These are phyloP conservation scores for Drosophila nigrodunni DNA, from an alignment of 1,140 invertebrate genomes.

Conservation along the genomic window DNA sequence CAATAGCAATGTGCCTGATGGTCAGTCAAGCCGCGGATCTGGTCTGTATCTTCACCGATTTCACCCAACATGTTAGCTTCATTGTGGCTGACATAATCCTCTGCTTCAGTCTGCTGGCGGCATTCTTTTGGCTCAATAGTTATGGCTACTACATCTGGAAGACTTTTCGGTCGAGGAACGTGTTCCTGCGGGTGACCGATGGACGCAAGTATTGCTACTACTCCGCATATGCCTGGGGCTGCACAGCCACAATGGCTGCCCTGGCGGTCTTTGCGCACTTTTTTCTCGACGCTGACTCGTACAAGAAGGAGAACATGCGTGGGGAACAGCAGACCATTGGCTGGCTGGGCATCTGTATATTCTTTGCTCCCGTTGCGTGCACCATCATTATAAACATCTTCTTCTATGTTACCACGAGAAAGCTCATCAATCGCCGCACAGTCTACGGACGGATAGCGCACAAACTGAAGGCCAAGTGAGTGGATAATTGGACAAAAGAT, in stretches of 20 bases:
- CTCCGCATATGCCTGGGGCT: slow-evolving; percentile 91
- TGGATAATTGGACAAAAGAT: neutral
- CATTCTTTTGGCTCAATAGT: slow-evolving; percentile 94
- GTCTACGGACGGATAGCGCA: slow-evolving; percentile 93
- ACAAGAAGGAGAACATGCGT: slow-evolving; percentile 85
- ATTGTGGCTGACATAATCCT: slow-evolving; percentile 91
- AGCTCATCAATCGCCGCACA: slow-evolving; percentile 91
- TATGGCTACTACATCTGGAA: slow-evolving; percentile 94
- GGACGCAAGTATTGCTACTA: slow-evolving; percentile 94
- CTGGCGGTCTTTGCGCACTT: slow-evolving; percentile 92
- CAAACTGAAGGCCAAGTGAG: slow-evolving; percentile 91
- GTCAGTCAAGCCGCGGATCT: slow-evolving; percentile 90
- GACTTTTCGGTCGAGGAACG: slow-evolving; percentile 92
- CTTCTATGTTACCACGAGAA: slow-evolving; percentile 91
- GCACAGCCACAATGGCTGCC: slow-evolving; percentile 88
- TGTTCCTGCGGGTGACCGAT: slow-evolving; percentile 92
- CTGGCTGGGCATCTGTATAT: slow-evolving; percentile 91
- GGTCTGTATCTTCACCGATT: slow-evolving; percentile 92
- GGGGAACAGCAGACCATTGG: slow-evolving; percentile 90
- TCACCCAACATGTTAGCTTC: slow-evolving; percentile 91
- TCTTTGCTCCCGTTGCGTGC: slow-evolving; percentile 92
- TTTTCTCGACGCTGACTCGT: slow-evolving; percentile 89
- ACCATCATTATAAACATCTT: slow-evolving; percentile 91
- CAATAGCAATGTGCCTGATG: slow-evolving; percentile 91
- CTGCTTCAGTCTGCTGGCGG: slow-evolving; percentile 90